These are phyloP conservation scores for Corythaixoides concolor DNA, from an alignment of 2,113 vertebrate genomes.

Conservation along the genomic window DNA sequence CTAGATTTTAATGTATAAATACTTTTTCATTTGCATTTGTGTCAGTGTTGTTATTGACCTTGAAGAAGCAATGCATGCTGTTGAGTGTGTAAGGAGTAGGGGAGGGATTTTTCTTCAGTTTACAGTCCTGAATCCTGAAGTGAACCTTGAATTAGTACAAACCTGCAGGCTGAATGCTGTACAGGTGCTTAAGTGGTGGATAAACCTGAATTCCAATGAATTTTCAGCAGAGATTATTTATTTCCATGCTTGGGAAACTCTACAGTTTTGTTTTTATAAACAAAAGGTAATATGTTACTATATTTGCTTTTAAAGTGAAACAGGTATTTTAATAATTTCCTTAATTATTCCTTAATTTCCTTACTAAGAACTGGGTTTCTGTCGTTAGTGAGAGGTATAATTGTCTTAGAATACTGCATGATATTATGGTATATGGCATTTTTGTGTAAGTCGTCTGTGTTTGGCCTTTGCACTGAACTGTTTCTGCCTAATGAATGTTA, in stretches of 20 bases:
- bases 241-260: neutral
- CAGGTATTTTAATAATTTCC: neutral
- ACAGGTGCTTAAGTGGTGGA: neutral
- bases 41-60: neutral
- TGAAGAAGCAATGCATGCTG: neutral
- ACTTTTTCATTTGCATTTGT: neutral
- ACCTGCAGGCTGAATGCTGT: neutral
- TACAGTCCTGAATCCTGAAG: neutral
- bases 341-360: neutral
- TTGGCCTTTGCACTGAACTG: neutral
- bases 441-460: neutral
- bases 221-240: neutral
- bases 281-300: neutral
- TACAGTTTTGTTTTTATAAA: neutral
- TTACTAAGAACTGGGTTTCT: neutral
- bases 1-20: constrained; percentile 9
- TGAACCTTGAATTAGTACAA: neutral
- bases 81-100: neutral
- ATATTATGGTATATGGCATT: neutral
- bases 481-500: neutral
- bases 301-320: neutral
- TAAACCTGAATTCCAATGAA: neutral
- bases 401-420: neutral
- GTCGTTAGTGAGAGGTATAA: neutral
- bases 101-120: neutral